These are phyloP conservation scores for Siphonodentalium dalli DNA, from an alignment of 2,888 invertebrate genomes.

Conservation along the genomic window DNA sequence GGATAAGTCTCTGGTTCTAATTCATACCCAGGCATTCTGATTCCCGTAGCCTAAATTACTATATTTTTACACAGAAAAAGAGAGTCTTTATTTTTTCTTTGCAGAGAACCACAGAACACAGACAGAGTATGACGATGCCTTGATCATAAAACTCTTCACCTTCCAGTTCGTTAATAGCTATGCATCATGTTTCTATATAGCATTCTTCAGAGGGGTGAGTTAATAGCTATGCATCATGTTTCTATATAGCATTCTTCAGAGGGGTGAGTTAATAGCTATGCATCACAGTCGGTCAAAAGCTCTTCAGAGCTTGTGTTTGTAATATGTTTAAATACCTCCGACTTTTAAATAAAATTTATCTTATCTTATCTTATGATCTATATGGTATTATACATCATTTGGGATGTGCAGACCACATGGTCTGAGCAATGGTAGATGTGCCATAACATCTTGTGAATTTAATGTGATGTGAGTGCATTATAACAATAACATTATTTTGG, in stretches of 20 bases:
- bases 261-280: conserved; percentile 45
- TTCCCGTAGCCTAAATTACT: neutral
- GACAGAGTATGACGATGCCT: conserved; percentile 64
- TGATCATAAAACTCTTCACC: conserved; percentile 67
- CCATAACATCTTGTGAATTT: too few relatives aligned
- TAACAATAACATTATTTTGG: too few relatives aligned
- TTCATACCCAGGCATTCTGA: neutral
- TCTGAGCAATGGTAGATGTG: too few relatives aligned
- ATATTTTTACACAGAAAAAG: neutral
- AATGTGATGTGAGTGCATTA: too few relatives aligned
- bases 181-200: conserved; percentile 66
- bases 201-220: conserved; percentile 65
- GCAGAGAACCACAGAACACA: conserved; percentile 67
- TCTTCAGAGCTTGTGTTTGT: too few relatives aligned
- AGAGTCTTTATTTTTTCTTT: conserved; percentile 19
- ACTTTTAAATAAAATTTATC: too few relatives aligned
- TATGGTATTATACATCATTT: too few relatives aligned
- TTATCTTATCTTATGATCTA: too few relatives aligned
- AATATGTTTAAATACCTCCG: too few relatives aligned
- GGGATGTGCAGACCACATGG: too few relatives aligned
- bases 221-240: neutral
- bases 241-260: conserved; percentile 67
- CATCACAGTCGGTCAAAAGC: too few relatives aligned
- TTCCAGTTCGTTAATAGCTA: conserved; percentile 68
- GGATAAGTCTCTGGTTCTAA: neutral